Evolutionary conservation across 2,797 vertebrate genomes (phyloP).

Genomic region (Sebastes reedi): DNA sequence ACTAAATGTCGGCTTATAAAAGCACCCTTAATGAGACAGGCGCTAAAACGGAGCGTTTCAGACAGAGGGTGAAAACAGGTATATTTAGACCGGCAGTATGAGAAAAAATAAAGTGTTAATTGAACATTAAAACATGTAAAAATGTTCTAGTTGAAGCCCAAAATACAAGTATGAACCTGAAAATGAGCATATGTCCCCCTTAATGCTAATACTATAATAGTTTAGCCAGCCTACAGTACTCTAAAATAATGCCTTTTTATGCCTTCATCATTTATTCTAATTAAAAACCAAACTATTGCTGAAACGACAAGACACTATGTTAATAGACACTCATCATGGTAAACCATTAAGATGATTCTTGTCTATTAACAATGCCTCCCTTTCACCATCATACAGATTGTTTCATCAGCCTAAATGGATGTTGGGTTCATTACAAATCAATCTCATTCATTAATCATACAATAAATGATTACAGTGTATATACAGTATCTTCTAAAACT

Average conservation of each 20-base stretch:
- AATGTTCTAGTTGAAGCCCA: too few relatives aligned
- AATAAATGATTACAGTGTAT: slow-evolving; percentile 5
- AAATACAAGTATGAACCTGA: too few relatives aligned
- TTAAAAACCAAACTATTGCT: background rate
- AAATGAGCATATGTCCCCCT: too few relatives aligned
- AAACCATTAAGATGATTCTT: background rate
- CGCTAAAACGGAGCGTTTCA: too few relatives aligned
- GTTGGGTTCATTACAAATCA: slow-evolving; percentile 34
- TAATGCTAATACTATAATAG: too few relatives aligned
- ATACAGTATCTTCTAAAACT: slow-evolving; percentile 17
- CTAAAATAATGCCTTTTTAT: background rate
- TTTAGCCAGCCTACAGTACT: background rate
- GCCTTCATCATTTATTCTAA: background rate
- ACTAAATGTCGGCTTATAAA: too few relatives aligned
- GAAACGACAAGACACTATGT: background rate
- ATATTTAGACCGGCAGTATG: fast-evolving
- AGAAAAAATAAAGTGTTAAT: too few relatives aligned
- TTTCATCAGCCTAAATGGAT: slow-evolving; percentile 48
- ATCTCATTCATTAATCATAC: slow-evolving; percentile 26
- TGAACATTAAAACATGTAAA: too few relatives aligned
- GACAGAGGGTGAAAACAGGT: too few relatives aligned
- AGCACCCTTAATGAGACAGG: too few relatives aligned
- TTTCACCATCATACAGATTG: slow-evolving; percentile 29
- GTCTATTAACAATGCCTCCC: slow-evolving; percentile 20
- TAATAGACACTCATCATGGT: background rate